A percentile compares a stretch with the other conserved stretches of the same genome.
Evolutionary conservation across 23 tunicate genomes (phyloP).

Genomic region (Clavelina lepadiformis): DNA sequence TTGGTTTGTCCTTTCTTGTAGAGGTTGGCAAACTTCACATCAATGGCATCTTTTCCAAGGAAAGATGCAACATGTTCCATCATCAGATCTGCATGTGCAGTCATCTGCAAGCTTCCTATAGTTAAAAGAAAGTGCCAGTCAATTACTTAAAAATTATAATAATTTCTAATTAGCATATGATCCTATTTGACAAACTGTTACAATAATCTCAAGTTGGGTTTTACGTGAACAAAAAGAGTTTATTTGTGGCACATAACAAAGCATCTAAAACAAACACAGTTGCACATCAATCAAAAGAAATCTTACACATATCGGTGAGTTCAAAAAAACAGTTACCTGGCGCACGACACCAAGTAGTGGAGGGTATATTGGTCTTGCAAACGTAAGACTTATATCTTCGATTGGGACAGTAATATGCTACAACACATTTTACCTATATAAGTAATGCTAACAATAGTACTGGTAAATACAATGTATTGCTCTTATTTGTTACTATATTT

Average conservation of each 20-base stretch:
- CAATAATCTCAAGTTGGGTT: too few species aligned
- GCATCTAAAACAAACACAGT: not conserved
- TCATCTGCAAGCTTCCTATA: slow-evolving; percentile 42
- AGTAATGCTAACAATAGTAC: too few species aligned
- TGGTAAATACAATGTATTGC: too few species aligned
- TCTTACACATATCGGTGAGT: too few species aligned
- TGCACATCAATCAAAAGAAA: not conserved
- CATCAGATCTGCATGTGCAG: slow-evolving; percentile 44
- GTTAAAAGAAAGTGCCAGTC: not conserved
- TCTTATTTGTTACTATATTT: too few species aligned
- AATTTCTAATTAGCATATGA: too few species aligned
- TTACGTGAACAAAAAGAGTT: too few species aligned
- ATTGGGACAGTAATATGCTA: slow-evolving; percentile 79
- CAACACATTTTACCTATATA: too few species aligned
- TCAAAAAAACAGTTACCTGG: slow-evolving; percentile 55
- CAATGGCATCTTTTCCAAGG: slow-evolving; percentile 41
- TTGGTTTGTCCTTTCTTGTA: slow-evolving; percentile 34
- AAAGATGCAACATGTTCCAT: slow-evolving; percentile 45
- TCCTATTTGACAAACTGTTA: too few species aligned
- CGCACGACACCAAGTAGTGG: slow-evolving; percentile 79
- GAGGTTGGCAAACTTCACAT: slow-evolving; percentile 36
- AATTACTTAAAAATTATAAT: not conserved
- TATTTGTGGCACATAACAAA: too few species aligned
- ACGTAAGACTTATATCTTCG: slow-evolving; percentile 15
- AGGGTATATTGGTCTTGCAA: slow-evolving; percentile 59